Conservation (phyloP, 2,113 vertebrate genomes). For the Phaethornis superciliosus region DNA sequence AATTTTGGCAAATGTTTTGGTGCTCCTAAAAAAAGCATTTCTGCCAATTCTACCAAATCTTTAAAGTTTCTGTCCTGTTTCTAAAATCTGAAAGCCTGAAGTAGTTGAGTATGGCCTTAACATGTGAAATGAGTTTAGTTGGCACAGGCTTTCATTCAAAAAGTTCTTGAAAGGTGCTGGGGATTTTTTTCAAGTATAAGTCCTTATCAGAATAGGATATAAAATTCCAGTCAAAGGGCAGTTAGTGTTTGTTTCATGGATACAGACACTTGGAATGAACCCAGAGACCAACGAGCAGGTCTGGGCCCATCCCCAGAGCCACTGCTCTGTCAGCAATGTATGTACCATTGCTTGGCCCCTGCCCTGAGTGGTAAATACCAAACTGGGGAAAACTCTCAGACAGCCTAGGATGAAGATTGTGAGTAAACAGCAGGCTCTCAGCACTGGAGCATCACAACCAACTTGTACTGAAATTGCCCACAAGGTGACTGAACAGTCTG, state of each 20-base stretch:
- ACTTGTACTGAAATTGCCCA: fast-evolving
- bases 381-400: neutral
- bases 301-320: neutral
- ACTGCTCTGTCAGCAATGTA: fast-evolving
- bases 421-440: neutral
- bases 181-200: neutral
- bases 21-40: neutral
- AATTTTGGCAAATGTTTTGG: neutral
- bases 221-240: neutral
- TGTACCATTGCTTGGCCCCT: neutral
- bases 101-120: neutral
- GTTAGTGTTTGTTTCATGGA: neutral
- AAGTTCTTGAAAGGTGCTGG: neutral
- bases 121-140: neutral
- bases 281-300: fast-evolving
- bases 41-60: neutral
- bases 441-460: fast-evolving
- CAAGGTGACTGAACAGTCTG: neutral
- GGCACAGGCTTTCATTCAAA: neutral
- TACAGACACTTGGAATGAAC: neutral
- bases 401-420: fast-evolving
- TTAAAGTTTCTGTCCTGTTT: neutral
- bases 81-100: neutral
- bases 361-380: fast-evolving
- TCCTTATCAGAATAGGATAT: fast-evolving